Conservation (phyloP, 1,140 invertebrate species). For the Bombus sylvicola region DNA sequence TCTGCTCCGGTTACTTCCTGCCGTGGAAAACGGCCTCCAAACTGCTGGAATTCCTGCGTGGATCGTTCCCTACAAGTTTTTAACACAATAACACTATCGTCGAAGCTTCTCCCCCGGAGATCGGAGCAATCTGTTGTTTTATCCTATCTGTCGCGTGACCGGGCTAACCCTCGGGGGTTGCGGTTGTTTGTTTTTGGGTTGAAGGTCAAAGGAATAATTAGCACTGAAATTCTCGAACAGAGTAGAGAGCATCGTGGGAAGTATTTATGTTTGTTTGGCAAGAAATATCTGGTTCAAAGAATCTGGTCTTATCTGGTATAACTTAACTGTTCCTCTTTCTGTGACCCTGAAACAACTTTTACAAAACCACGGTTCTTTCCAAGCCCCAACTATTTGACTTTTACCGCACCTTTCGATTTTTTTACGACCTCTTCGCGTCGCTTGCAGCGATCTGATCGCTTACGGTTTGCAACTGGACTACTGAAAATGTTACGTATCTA, state of each 20-base stretch:
- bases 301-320: too few relatives aligned
- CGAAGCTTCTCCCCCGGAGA: not conserved
- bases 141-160: not conserved
- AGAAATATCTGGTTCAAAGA: too few relatives aligned
- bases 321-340: not conserved
- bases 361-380: not conserved
- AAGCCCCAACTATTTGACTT: not conserved
- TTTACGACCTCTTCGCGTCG: not conserved
- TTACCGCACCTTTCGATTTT: not conserved
- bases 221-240: too few relatives aligned
- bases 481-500: not conserved
- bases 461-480: not conserved
- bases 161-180: not conserved
- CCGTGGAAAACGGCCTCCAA: not conserved
- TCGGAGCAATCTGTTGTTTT: constrained; percentile 6
- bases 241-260: too few relatives aligned
- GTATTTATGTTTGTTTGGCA: too few relatives aligned
- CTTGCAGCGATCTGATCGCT: too few relatives aligned
- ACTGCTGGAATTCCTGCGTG: constrained; percentile 2
- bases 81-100: constrained; percentile 34
- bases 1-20: not conserved
- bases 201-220: not conserved
- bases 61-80: constrained; percentile 40
- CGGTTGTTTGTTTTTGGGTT: not conserved
- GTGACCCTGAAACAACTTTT: not conserved